Base-by-base conservation (phyloP, 2,797 vertebrate genomes). In the Thunnus albacares region DNA sequence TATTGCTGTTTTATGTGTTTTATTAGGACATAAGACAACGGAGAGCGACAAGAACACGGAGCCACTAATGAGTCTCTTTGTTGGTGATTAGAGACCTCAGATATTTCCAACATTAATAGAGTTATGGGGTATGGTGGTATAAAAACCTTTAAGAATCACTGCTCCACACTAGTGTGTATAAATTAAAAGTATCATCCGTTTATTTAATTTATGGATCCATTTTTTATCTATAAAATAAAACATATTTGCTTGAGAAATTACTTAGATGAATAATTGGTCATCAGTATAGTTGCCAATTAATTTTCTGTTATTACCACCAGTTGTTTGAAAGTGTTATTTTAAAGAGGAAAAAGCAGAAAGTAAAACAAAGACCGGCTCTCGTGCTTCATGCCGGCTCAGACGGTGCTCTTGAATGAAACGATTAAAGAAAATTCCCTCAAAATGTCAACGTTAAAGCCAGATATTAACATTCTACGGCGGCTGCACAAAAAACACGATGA, bases 401-500 rank as follows among this genome's bases (percentile, higher is more conserved):
- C 47, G 14, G 7, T 24, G 55, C 47, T 60, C n/a, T 58, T 43
- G 7, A 82, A 76, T 65, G 2, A 81, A 69, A 75, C 41, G 3
- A 66, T 75, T 66, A 47, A 59, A 28, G 20, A 17, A 47, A 76
- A 24, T 57, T 45, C 33, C n/a, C 57, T 76, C 3, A 51, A 38
- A 85, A 64, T 55, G 41, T 82, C 58, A 52, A 26, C 2, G 7
- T 66, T 65, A 62, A 73, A 83, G 59, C 28, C 56, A 73, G 75
- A 78, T 71, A 71, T 73, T 41, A 56, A 75, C 72, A 41, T 71
- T 71, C 20, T 61, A 6, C 17, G 6, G 45, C 52, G 62, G 53
- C 30, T 64, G 68, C 18, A 71, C 35, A 80, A 80, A 33, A 33
- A 86, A 63, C 51, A 77, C 47, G 61, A 80, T 66, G 63, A 55